Evolutionary conservation across 2,888 invertebrate species (phyloP), one percentile per base, ranked within the genome.

Genomic region (Exocentrus adspersus): DNA sequence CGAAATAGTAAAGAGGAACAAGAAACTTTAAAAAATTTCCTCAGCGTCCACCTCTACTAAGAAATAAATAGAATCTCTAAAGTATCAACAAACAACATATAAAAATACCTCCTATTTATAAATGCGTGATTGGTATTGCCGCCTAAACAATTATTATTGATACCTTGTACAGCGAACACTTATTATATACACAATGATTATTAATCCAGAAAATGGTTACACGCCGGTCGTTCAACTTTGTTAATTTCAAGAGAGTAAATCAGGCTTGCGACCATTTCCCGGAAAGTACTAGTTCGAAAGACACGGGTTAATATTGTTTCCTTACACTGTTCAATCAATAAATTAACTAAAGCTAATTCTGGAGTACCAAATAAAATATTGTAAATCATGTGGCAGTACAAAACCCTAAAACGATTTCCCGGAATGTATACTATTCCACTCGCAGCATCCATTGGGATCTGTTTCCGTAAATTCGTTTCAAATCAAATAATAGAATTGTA

Each of bases 21-120:
- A 43, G 46, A 37, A 62, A 57, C 3, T 24, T 24, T 3, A 24
- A 24, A 24, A 32, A 60, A 60, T 52, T 45, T 30, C 43, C 45
- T 60, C 45, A 21, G 9, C 37, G 43, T 46, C 37, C 24, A 24
- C 7, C n/a, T n/a, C n/a, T 24, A 24, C 24, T 24, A 24, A 43
- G 17, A 21, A 46, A 46, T 66, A 66, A 66, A 62, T 66, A 54
- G 43, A 54, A 54, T 54, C 16, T 54, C 16, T 43, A 28, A 17
- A 54, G 21, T 17, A 28, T 62, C 60, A 63, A 66, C 61, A 59
- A 48, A 37, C 45, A 41, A 41, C 32, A 42, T 53, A 43, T 54
- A 54, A 54, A 54, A 54, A 54, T 54, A 48, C 24, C 16, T 54
- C 28, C 24, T 54, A 54, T 28, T n/a, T 24, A 42, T 54, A 54